Base-by-base conservation (phyloP, 2,797 vertebrate genomes). In the Melanogrammus aeglefinus region DNA sequence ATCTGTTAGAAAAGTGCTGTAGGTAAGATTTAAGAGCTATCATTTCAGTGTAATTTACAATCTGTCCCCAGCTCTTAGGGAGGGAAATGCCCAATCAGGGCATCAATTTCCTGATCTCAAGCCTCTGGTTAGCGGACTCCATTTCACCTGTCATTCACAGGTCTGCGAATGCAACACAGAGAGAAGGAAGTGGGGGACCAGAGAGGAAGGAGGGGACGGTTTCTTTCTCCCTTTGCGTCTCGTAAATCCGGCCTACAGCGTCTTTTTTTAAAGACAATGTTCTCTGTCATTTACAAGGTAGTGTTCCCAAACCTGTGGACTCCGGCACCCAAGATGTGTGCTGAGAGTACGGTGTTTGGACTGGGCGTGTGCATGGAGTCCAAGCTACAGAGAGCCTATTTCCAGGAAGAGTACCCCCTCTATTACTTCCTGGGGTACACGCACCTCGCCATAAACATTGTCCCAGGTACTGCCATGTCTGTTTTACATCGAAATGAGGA, bases 401-500 rank as follows among this genome's bases (percentile, higher is more conserved):
- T 87, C 77, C 66, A 87, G 1, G 84, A 91, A 6, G 91, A 94
- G 79, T 92, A 92, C 78, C 95, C 95, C 2, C 86, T 95, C 12
- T 94, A 92, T 84, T 94, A 94, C 77, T 87, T 94, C 74, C 75
- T 94, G 74, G 95, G 95, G 78, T 90, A 88, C 82, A 94, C 90
- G 14, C 18, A 83, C 0, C 74, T 93, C 74, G 83, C 85, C 57
- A 1, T 86, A 35, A 92, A 86, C 80, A 14, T 94, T 27, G 80
- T 86, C 74, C 91, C 93, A 91, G 92, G 94, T 95, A 90, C 13
- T 35, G 3, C 66, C 39, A 14, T 70, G 6, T 29, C 57, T 63
- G 57, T 24, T 63, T n/a, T 0, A 27, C n/a, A 69, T 27, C n/a
- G 9, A 69, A 27, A 27, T 27, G 12, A 12, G 12, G 63, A 27